Base-by-base conservation (phyloP, 1,140 invertebrate species). In the Polyergus mexicanus region DNA sequence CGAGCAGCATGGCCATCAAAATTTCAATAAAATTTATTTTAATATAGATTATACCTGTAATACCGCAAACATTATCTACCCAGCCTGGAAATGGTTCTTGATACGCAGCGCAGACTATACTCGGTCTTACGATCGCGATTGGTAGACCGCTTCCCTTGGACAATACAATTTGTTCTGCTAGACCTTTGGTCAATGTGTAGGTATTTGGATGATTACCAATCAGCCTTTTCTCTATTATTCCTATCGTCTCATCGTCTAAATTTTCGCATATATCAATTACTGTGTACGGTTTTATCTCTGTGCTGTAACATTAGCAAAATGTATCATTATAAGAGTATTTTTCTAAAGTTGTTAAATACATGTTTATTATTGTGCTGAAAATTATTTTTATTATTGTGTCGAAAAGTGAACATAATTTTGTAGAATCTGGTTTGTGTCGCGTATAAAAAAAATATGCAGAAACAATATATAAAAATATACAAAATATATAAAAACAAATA, bases 41-140 rank as follows among this genome's bases (percentile, higher is more conserved):
- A 85, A 2, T 2, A 25, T 3, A 44, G 19, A 10, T 38, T 32
- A 0, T 86, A 93, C 93, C 94, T 60, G 94, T 97, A n/a, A 97
- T 96, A 58, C 98, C 99, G 93, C 98, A 98, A n/a, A 98, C 96
- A 91, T 99, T 99, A 93, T 99, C 99, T 68, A 99, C 98, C 99
- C 99, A 99, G 1, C 98, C 98, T 0, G 97, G 97, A 92, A 96
- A 97, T 0, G 98, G 98, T 92, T 98, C 97, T 85, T 96, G 96
- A 91, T 96, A 96, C 0, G 97, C 97, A 0, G 97, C 97, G 4
- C 97, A 97, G 2, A 98, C 97, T 86, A 99, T 99, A 1, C 98
- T 99, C 0, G 99, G 99, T 87, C 99, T 95, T 0, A 99, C 97
- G 86, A 99, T 98, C 19, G 98, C 97, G 5, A 98, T 96, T 0